Conservation (phyloP, 2,888 invertebrate genomes). For the Watsonalla cultraria region DNA sequence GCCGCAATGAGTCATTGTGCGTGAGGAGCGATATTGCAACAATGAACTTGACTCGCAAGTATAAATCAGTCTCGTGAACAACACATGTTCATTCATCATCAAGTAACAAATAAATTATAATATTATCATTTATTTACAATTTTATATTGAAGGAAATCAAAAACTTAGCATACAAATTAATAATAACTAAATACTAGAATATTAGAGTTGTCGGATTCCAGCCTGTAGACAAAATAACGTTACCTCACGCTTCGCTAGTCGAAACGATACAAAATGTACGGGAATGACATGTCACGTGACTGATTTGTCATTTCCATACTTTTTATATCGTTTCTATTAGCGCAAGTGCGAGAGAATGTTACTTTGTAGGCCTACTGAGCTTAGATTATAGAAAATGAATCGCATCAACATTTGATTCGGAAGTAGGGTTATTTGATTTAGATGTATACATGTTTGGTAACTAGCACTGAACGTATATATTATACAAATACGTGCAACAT, state of each 20-base stretch:
- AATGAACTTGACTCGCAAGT: conserved; percentile 33
- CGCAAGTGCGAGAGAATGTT: no score
- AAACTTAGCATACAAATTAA: conserved; percentile 17
- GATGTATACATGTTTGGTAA: not conserved
- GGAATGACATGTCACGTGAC: no score
- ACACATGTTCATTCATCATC: conserved; percentile 36
- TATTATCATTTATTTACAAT: conserved; percentile 32
- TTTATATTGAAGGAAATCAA: conserved; percentile 20
- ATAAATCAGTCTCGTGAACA: conserved; percentile 56
- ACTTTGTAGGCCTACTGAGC: no score
- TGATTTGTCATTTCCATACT: no score
- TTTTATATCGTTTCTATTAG: no score
- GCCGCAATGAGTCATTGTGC: conserved; percentile 23
- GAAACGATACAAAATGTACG: no score
- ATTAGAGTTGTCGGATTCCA: conserved; percentile 14
- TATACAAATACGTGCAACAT: not conserved
- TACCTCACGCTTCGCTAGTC: no score
- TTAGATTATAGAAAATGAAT: not conserved
- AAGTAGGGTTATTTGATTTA: not conserved
- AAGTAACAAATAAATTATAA: conserved; percentile 41
- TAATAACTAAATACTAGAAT: conserved; percentile 10
- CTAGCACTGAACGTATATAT: not conserved
- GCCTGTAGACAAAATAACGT: not conserved
- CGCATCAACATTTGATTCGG: conserved; percentile 1
- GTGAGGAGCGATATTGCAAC: conserved; percentile 20